Evolutionary conservation across 2,113 vertebrate genomes (phyloP).

Genomic region (Lasiurus cinereus): DNA sequence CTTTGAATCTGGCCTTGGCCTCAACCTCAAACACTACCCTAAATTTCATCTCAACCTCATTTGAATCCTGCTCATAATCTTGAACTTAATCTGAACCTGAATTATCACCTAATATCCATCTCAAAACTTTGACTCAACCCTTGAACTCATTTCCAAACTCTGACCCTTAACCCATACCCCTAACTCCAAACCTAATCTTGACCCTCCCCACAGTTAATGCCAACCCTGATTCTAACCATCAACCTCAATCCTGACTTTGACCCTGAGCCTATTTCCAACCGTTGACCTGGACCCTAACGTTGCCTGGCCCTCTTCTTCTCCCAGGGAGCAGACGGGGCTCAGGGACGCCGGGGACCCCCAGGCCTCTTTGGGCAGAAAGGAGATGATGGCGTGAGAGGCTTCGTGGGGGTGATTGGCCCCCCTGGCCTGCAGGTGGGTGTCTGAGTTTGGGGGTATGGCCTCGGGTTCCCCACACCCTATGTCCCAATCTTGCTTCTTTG

Average conservation of each 20-base stretch:
- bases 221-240: neutral
- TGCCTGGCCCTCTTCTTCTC: neutral
- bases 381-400: conserved; percentile 93
- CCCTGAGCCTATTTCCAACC: neutral
- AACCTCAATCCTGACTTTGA: neutral
- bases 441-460: neutral
- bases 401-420: conserved; percentile 90
- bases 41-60: neutral
- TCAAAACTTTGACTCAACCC: neutral
- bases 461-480: neutral
- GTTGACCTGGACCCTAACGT: neutral
- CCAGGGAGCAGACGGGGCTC: conserved; percentile 94
- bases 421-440: conserved; percentile 92
- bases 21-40: neutral
- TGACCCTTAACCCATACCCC: neutral
- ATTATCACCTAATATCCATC: neutral
- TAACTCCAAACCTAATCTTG: neutral
- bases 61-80: neutral
- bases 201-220: neutral
- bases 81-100: neutral
- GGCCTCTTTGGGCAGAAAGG: conserved; percentile 95
- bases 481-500: neutral
- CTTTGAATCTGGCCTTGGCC: neutral
- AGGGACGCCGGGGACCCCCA: conserved; percentile 93
- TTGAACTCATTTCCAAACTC: conserved; percentile 1